Evolutionary conservation across 53 echinoderm and acorn worm species (phyloP).

Genomic region (Stichopus horrens): DNA sequence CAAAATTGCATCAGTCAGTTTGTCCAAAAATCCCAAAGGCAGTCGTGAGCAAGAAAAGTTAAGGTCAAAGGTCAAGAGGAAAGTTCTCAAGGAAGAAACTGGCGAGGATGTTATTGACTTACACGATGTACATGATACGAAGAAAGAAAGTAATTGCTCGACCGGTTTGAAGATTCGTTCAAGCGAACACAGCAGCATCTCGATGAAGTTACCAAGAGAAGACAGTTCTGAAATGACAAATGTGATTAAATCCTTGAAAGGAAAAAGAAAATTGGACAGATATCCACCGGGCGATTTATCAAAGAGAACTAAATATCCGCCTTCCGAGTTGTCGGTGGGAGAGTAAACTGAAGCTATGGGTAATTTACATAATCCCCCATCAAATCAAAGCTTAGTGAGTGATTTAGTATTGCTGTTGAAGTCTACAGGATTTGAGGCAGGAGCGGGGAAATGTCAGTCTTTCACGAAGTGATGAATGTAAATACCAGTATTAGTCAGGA

Average conservation of each 20-base stretch:
- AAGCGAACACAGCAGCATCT: not conserved
- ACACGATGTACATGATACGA: not conserved
- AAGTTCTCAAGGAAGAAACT: not conserved
- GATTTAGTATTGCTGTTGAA: slow-evolving; percentile 3
- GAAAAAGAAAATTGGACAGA: slow-evolving; percentile 30
- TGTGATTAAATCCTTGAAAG: not conserved
- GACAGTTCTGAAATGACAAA: slow-evolving; percentile 14
- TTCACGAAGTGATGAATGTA: not conserved
- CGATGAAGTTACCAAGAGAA: not conserved
- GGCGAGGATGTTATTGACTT: slow-evolving; percentile 13
- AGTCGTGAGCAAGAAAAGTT: not conserved
- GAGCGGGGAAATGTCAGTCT: slow-evolving; percentile 3
- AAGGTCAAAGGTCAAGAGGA: slow-evolving; percentile 14
- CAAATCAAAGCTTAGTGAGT: slow-evolving; percentile 15
- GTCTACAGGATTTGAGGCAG: not conserved
- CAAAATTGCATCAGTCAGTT: no score
- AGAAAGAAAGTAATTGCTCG: not conserved
- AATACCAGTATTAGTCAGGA: not conserved
- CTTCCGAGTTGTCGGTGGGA: not conserved
- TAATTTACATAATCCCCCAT: slow-evolving; percentile 43
- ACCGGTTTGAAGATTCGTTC: not conserved
- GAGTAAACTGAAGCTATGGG: not conserved
- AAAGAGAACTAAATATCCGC: slow-evolving; percentile 10
- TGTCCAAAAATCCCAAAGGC: no score
- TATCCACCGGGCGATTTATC: not conserved